Evolutionary conservation across 2,113 vertebrate genomes (phyloP).

Genomic region (Psittacara wagleri): DNA sequence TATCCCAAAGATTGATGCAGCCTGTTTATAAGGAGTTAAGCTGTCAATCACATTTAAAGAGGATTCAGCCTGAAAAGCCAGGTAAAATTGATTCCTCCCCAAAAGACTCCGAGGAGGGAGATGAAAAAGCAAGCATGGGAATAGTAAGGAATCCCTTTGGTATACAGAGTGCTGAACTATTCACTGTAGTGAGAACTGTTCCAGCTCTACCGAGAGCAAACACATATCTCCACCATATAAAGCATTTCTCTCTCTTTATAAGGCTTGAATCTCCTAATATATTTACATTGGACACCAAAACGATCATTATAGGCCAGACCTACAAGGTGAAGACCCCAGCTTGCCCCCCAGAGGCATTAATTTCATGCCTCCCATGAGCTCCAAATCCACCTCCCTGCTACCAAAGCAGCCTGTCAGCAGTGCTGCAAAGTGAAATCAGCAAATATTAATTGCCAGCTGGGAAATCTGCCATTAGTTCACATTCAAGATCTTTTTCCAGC

Average conservation of each 20-base stretch:
- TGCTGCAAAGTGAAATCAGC: not conserved
- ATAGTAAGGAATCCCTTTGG: not conserved
- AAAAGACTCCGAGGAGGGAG: not conserved
- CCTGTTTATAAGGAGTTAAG: not conserved
- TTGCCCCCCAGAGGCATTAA: not conserved
- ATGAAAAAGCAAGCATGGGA: not conserved
- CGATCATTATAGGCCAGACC: not conserved
- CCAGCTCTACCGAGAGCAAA: not conserved
- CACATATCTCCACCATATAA: not conserved
- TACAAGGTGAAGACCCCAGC: not conserved
- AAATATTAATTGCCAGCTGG: conserved; percentile 50
- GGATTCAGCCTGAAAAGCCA: not conserved
- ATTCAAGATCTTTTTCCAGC: not conserved
- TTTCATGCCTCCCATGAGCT: not conserved
- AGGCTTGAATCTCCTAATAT: not conserved
- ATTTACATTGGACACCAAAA: not conserved
- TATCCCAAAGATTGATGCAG: not conserved
- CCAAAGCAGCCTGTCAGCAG: not conserved
- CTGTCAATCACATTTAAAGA: not conserved
- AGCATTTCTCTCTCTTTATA: not conserved
- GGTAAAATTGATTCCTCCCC: not conserved
- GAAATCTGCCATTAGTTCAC: conserved; percentile 18
- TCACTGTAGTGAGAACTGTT: not conserved
- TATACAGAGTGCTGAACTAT: not conserved
- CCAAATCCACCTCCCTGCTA: not conserved